Evolutionary conservation across 2,888 invertebrate genomes (phyloP), one percentile per base, ranked within the genome.

Genomic region (Chorisops tibialis): DNA sequence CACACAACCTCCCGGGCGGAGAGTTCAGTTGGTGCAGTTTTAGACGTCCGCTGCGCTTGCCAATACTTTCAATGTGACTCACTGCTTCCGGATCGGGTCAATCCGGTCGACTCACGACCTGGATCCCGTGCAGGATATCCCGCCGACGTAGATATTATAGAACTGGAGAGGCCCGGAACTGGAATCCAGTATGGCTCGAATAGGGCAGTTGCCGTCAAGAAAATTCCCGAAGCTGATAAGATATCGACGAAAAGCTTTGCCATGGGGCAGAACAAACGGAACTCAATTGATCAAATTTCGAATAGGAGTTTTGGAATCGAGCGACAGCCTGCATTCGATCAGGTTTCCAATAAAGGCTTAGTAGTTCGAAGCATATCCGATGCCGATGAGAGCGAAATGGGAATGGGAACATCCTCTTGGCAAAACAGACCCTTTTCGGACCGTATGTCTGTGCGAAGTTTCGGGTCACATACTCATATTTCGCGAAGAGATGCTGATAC

Each of bases 11-110:
- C 89, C 65, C 83, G 88, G 71, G 85, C 85, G 74, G 85, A 87
- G 73, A 85, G 87, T 74, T 85, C 87, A 67, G 84, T 87, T 70
- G 84, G 87, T 69, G 84, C 82, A 69, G 85, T 90, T 64, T 82
- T 89, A 72, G 91, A 91, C 75, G 91, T 92, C 65, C 86, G 92
- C 69, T 91, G 92, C 79, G 91, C 83, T 68, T 91, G 92, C 80
- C 91, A 92, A 80, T 92, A 86, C 79, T 92, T 86, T 79, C 87
- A 89, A 81, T 85, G 87, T 75, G 88, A 91, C 77, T 87, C 88
- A 64, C 78, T 91, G 70, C 80, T 91, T 70, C 91, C 91, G 65
- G 90, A 89, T 75, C 83, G 88, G 73, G 80, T 84, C 61, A 87
- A 88, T 75, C 85, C 86, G 66, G 80, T 85, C 69, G 86, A 75